Evolutionary conservation across 2,113 vertebrate genomes (phyloP), one percentile per base, ranked within the genome.

Genomic region (Spea multiplicata): DNA sequence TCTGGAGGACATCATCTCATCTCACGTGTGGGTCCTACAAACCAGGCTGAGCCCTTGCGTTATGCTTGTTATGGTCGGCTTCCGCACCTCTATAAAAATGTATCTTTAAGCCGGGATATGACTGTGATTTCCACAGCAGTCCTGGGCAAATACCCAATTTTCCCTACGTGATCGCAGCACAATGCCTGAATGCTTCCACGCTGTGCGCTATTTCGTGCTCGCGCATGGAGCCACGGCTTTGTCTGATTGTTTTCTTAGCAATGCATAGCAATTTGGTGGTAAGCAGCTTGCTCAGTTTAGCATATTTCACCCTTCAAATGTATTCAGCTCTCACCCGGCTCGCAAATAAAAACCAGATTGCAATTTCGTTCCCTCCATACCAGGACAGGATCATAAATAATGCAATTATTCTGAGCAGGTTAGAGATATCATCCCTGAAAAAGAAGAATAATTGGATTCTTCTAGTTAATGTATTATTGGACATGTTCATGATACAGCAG

Each of bases 341-440:
- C n/a, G n/a, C 13, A 47, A 76, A 76, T 55, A 67, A 49, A 76
- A 50, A 76, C 44, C 66, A 45, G 74, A 67, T 75, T 55, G 74
- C 50, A 70, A 75, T 45, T 14, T 67, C 57, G 47, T n/a, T 73
- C 74, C 45, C 12, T 14, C 65, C 46, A 55, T 48, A 57, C 16
- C 61, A 67, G 62, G 30, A 66, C 5, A 3, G 74, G 49, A 55
- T 45, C 12, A 8, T 67, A 52, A 67, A 55, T 76, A 76, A 76
- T 76, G 74, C 55, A 59, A 59, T 59, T 12, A 67, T 68, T 44
- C 47, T 47, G 9, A 46, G 49, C 74, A 67, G 14, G 65, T 50
- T 67, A 64, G 9, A 76, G 44, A 45, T n/a, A 76, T 64, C 61
- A 68, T 49, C 48, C 66, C 10, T 59, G 55, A 59, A 59, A 57